Evolutionary conservation across 53 echinoderm and acorn worm species (phyloP).

Genomic region (Antedon mediterranea): DNA sequence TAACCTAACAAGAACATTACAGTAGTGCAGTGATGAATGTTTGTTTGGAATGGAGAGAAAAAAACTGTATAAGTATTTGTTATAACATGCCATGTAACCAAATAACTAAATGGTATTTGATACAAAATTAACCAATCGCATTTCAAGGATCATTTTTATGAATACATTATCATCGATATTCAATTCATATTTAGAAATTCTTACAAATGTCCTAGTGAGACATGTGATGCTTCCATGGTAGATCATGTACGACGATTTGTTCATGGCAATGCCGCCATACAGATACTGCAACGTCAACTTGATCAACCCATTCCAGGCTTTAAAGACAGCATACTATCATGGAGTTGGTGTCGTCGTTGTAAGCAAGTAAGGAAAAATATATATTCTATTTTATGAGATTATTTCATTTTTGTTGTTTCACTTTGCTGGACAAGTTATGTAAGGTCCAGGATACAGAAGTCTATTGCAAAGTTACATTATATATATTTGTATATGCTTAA

Average conservation of each 20-base stretch:
- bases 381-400: too few species aligned
- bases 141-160: neutral
- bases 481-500: too few species aligned
- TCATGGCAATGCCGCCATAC: constrained; percentile 58
- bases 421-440: too few species aligned
- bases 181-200: constrained; percentile 24
- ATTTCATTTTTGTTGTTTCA: too few species aligned
- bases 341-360: constrained; percentile 96
- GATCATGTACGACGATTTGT: constrained; percentile 76
- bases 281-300: constrained; percentile 54
- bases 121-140: too few species aligned
- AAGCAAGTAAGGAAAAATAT: constrained; percentile 85
- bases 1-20: too few species aligned
- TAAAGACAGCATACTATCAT: constrained; percentile 67
- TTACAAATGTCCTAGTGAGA: constrained; percentile 66
- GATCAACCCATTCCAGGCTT: constrained; percentile 64
- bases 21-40: too few species aligned
- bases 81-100: too few species aligned
- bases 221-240: constrained; percentile 68
- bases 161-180: neutral
- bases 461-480: too few species aligned
- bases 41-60: too few species aligned
- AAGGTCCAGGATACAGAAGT: too few species aligned
- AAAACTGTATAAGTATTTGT: too few species aligned
- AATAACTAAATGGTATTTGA: neutral